Evolutionary conservation across 2,888 invertebrate genomes (phyloP).

Genomic region (Caenorhabditis wallacei): DNA sequence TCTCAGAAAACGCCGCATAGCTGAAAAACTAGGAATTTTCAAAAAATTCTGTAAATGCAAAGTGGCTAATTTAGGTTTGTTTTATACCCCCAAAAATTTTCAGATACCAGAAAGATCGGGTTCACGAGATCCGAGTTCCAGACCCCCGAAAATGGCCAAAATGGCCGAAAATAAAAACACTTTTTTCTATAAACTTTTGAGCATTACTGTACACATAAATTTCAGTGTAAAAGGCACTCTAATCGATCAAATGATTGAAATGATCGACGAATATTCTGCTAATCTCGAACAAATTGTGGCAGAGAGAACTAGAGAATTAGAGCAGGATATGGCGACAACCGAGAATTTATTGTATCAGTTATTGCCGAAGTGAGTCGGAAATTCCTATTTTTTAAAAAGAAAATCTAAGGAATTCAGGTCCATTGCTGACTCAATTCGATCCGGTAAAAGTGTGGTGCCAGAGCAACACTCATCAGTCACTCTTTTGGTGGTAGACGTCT

Average conservation of each 20-base stretch:
- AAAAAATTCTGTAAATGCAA: too few species aligned
- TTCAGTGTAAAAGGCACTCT: conserved; percentile 72
- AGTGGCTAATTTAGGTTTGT: too few species aligned
- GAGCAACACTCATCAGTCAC: conserved; percentile 70
- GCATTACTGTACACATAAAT: too few species aligned
- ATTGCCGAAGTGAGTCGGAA: conserved; percentile 66
- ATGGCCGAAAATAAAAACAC: too few species aligned
- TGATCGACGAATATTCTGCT: conserved; percentile 76
- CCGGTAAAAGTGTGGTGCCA: conserved; percentile 66
- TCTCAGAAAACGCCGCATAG: too few species aligned
- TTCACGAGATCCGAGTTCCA: too few species aligned
- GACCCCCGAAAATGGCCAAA: too few species aligned
- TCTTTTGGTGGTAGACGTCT: conserved; percentile 72
- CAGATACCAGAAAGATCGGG: too few species aligned
- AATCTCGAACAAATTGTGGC: conserved; percentile 75
- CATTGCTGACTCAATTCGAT: conserved; percentile 69
- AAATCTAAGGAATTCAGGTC: too few species aligned
- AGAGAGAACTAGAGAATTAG: conserved; percentile 70
- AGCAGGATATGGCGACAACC: conserved; percentile 65
- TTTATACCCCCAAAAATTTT: too few species aligned
- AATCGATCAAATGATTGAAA: conserved; percentile 76
- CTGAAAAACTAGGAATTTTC: too few species aligned
- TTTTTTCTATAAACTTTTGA: too few species aligned
- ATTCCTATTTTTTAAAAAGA: not conserved
- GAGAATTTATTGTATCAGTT: conserved; percentile 72